Conservation (phyloP, 2,888 invertebrate genomes). For the Tenthredo scrophulariae region DNA sequence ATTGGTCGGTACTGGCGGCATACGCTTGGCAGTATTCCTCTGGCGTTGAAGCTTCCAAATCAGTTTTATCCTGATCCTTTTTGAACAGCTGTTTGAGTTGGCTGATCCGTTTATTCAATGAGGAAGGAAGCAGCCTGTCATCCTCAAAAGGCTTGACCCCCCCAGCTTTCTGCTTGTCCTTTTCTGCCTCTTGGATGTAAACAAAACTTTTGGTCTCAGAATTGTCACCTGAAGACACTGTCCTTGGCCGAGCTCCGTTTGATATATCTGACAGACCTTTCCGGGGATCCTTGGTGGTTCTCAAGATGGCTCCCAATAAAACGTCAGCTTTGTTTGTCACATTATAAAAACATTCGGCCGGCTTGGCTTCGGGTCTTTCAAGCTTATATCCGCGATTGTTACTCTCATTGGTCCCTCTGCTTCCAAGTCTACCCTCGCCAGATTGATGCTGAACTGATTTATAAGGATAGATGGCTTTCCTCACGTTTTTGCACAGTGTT, state of each 20-base stretch:
- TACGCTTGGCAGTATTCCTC: conserved; percentile 56
- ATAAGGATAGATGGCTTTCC: background rate
- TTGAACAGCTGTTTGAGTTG: conserved; percentile 72
- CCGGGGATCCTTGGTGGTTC: conserved; percentile 78
- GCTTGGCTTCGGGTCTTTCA: conserved; percentile 67
- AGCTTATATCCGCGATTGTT: conserved; percentile 63
- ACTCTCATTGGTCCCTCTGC: conserved; percentile 74
- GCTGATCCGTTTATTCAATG: conserved; percentile 71
- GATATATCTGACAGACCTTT: conserved; percentile 67
- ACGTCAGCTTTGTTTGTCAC: conserved; percentile 79
- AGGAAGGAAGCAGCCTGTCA: conserved; percentile 68
- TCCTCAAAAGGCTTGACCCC: conserved; percentile 61
- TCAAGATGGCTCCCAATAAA: conserved; percentile 81
- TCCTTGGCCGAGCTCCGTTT: conserved; percentile 65
- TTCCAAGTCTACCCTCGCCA: conserved; percentile 55
- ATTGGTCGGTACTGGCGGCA: conserved; percentile 38
- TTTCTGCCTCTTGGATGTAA: background rate
- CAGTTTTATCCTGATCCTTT: conserved; percentile 67
- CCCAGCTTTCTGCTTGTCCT: background rate
- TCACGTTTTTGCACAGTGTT: background rate
- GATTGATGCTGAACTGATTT: background rate
- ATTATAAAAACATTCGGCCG: conserved; percentile 60
- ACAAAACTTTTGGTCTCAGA: conserved; percentile 50
- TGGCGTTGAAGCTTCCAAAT: conserved; percentile 50
- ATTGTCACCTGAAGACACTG: conserved; percentile 49